Evolutionary conservation across 2,113 vertebrate genomes (phyloP).

Genomic region (Anhinga anhinga): DNA sequence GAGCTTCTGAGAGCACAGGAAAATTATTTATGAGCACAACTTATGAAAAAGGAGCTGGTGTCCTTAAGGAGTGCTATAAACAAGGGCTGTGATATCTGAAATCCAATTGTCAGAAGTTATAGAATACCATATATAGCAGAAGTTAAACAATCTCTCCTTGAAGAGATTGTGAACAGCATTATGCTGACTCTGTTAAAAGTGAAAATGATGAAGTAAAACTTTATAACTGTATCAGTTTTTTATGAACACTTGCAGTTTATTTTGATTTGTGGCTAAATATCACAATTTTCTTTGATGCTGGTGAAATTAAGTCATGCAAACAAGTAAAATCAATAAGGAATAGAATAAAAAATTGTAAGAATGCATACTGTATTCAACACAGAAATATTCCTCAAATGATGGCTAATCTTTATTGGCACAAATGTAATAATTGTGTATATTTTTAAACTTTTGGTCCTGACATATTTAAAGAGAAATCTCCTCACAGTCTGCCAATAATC

Average conservation of each 20-base stretch:
- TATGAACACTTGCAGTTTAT: background rate
- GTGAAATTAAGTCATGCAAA: background rate
- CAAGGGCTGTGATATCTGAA: background rate
- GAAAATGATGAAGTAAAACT: slow-evolving; percentile 10
- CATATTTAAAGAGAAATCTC: background rate
- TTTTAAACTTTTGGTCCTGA: background rate
- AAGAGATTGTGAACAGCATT: background rate
- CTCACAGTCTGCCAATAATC: background rate
- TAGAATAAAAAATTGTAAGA: background rate
- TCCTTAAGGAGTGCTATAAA: slow-evolving; percentile 4
- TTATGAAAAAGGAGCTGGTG: background rate
- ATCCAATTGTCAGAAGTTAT: background rate
- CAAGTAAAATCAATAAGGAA: background rate
- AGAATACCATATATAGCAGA: background rate
- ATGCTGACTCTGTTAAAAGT: background rate
- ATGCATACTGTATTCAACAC: background rate
- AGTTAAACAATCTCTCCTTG: background rate
- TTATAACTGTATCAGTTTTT: background rate
- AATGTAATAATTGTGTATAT: background rate
- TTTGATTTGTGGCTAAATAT: background rate
- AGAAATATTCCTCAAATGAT: background rate
- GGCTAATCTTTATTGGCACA: background rate
- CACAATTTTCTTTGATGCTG: background rate
- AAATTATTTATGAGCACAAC: background rate
- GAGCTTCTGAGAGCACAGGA: background rate